These are phyloP conservation scores for Pelosia muscerda DNA, from an alignment of 2,888 invertebrate genomes.

Conservation along the genomic window DNA sequence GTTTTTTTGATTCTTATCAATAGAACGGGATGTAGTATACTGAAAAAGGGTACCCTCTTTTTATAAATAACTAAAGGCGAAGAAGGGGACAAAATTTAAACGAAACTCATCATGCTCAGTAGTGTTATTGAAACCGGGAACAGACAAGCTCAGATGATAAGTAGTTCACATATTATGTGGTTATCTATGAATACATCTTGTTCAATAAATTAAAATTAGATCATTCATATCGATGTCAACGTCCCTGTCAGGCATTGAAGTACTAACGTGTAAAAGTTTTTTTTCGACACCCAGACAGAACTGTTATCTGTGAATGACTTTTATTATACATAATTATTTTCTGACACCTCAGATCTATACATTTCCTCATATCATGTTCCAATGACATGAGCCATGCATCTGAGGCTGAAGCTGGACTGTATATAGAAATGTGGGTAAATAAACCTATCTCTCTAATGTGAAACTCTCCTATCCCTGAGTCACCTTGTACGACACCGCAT, in stretches of 20 bases:
- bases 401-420: too few species aligned
- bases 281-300: slow-evolving; percentile 16
- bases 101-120: too few species aligned
- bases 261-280: slow-evolving; percentile 16
- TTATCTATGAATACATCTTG: neutral
- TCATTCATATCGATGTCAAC: neutral
- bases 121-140: neutral
- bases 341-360: neutral
- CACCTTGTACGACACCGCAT: too few species aligned
- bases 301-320: slow-evolving; percentile 1
- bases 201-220: neutral
- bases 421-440: too few species aligned
- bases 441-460: too few species aligned
- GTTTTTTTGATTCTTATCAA: too few species aligned
- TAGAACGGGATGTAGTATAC: too few species aligned
- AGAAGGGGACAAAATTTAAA: too few species aligned
- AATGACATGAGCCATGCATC: too few species aligned
- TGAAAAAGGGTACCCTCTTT: too few species aligned
- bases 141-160: neutral
- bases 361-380: neutral
- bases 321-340: neutral
- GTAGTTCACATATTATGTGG: neutral
- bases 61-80: too few species aligned
- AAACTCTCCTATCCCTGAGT: too few species aligned
- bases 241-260: neutral